phyloP scores from a whole-genome alignment of 2,888 invertebrate genomes.

The Parascotia fuliginaria region DNA sequence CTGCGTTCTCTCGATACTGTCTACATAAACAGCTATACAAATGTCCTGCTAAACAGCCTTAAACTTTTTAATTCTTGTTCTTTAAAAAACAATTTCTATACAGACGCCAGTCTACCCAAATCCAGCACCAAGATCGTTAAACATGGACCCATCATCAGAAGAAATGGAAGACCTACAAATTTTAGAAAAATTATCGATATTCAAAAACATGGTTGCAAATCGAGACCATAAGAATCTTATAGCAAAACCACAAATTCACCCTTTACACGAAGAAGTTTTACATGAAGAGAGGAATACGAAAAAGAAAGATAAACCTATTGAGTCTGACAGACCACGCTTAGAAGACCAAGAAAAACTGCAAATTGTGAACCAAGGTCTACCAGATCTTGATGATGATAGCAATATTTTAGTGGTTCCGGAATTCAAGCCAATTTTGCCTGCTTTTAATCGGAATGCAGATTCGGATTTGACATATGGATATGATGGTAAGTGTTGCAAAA shows the following conservation, averaged over 20 bases:
- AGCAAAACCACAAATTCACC: conserved; percentile 71
- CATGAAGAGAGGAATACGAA: conserved; percentile 72
- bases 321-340: conserved; percentile 1
- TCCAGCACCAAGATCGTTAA: not conserved
- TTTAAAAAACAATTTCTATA: not conserved
- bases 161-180: conserved; percentile 61
- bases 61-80: too few species aligned
- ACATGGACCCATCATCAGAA: not conserved
- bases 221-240: conserved; percentile 47
- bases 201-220: too few species aligned
- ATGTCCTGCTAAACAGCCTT: too few species aligned
- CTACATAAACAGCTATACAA: too few species aligned
- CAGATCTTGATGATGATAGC: not conserved
- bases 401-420: conserved; percentile 20
- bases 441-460: conserved; percentile 46
- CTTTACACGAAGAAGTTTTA: conserved; percentile 64
- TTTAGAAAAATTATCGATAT: conserved; percentile 69
- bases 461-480: conserved; percentile 63
- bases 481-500: conserved; percentile 28
- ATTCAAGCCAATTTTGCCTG: conserved; percentile 71
- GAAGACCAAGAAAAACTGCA: conserved; percentile 1
- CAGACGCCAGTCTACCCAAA: conserved; percentile 67
- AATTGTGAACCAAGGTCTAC: not conserved
- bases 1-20: too few species aligned
- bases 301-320: conserved; percentile 70